Evolutionary conservation across 2,888 invertebrate genomes (phyloP), one percentile per base, ranked within the genome.

Genomic region (Diplazon laetatorius): DNA sequence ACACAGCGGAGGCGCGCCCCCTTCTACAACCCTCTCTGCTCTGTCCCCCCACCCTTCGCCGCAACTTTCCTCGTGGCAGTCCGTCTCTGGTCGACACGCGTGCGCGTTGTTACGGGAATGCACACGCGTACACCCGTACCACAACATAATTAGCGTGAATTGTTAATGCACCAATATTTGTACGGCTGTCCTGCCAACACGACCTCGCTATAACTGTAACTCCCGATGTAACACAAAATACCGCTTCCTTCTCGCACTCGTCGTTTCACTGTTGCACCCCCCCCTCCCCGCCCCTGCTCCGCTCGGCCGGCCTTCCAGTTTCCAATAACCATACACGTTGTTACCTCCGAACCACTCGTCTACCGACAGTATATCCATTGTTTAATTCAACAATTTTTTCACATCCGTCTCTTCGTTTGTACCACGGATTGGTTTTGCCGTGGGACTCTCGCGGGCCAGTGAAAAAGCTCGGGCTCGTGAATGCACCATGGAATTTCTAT

Each of bases 101-200:
- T 65, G 78, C 75, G 59, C 25, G 62, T 52, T 48, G 37, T 57
- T 37, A 37, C 37, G 65, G 83, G 85, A 83, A 84, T 80, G 81
- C 83, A 82, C 83, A 77, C 84, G 80, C 82, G 82, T 70, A 76
- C 60, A 75, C n/a, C n/a, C 80, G 70, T 84, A 90, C 88, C 89
- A 90, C 90, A 91, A 91, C 90, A 91, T 91, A 91, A 91, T 91
- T 91, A 91, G 90, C 87, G 85, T 89, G 90, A 88, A 91, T 91
- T 90, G 89, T 91, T 91, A 90, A 91, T 90, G 88, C 89, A 89
- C 88, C 89, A 91, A 91, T 91, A 91, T 91, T 91, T 91, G 90
- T 85, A 87, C 86, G 82, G 82, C 88, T 90, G 88, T 89, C 90
- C 89, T 87, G 87, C 83, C 85, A 60, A 57, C 66, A 63, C 68